These are phyloP conservation scores for Rhabdophis nuchalis DNA, from an alignment of 2,797 vertebrate species.

Conservation along the genomic window DNA sequence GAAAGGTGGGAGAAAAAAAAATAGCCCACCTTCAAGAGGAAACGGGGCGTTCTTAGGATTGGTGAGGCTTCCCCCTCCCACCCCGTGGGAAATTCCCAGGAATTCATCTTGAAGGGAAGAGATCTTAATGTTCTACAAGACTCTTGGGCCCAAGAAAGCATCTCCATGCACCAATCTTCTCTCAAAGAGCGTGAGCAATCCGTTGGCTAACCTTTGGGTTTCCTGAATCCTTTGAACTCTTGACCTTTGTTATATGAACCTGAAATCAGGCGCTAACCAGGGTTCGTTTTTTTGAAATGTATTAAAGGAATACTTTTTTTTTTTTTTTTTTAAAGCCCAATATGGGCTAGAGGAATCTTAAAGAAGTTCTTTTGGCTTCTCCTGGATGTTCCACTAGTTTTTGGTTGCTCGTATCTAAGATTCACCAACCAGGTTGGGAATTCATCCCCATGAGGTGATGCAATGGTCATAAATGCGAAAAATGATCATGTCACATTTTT, in stretches of 20 bases:
- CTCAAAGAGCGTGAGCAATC: slow-evolving; percentile 12
- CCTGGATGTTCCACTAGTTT: not conserved
- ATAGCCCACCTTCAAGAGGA: not conserved
- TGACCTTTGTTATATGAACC: not conserved
- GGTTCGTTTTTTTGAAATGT: too few species aligned
- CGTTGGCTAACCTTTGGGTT: not conserved
- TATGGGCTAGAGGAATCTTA: not conserved
- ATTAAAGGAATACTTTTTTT: not conserved
- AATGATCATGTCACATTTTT: not conserved
- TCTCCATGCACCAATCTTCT: not conserved
- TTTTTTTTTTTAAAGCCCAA: not conserved
- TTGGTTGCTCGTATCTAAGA: not conserved
- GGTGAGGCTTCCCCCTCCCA: not conserved
- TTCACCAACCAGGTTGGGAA: not conserved
- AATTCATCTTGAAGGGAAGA: not conserved
- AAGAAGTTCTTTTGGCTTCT: not conserved
- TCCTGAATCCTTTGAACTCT: not conserved
- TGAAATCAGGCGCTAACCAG: not conserved
- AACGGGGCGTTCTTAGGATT: not conserved
- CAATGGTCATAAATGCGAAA: too few species aligned
- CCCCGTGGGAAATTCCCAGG: not conserved
- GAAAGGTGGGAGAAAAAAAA: not conserved
- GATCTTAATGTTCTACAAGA: not conserved
- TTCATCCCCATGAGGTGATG: not conserved
- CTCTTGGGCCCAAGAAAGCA: not conserved